These are phyloP conservation scores for Pterocles gutturalis DNA, from an alignment of 2,113 vertebrate genomes.

Conservation along the genomic window DNA sequence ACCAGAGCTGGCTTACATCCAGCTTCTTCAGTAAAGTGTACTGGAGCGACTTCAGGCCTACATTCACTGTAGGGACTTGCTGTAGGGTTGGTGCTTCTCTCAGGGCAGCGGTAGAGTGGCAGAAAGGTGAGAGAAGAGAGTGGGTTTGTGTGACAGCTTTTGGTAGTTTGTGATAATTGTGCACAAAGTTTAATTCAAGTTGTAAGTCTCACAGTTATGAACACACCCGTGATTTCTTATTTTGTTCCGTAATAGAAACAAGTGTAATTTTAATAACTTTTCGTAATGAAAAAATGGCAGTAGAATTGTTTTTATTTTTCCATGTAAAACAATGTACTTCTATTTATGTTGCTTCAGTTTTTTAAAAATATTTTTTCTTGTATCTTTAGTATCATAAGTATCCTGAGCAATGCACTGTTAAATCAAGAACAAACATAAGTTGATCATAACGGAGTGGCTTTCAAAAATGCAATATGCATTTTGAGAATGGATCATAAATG, in stretches of 20 bases:
- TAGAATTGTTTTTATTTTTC: background rate
- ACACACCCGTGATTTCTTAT: background rate
- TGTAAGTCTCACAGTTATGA: background rate
- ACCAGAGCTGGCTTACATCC: slow-evolving; percentile 14
- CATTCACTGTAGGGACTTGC: background rate
- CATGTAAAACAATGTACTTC: background rate
- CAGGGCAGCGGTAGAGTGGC: background rate
- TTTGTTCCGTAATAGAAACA: background rate
- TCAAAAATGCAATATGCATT: background rate
- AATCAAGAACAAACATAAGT: background rate
- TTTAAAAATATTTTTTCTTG: background rate
- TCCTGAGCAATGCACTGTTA: background rate
- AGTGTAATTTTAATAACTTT: background rate
- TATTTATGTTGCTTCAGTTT: background rate
- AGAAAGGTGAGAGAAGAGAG: background rate
- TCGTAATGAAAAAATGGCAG: background rate
- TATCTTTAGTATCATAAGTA: background rate
- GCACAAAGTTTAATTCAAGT: background rate
- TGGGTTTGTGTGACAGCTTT: background rate
- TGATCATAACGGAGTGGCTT: background rate
- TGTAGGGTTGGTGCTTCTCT: background rate
- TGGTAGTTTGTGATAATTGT: background rate
- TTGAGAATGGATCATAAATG: background rate
- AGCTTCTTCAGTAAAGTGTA: background rate
- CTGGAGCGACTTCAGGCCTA: background rate